Base-by-base conservation (phyloP, 1,140 invertebrate genomes). In the Marisa cornuarietis region DNA sequence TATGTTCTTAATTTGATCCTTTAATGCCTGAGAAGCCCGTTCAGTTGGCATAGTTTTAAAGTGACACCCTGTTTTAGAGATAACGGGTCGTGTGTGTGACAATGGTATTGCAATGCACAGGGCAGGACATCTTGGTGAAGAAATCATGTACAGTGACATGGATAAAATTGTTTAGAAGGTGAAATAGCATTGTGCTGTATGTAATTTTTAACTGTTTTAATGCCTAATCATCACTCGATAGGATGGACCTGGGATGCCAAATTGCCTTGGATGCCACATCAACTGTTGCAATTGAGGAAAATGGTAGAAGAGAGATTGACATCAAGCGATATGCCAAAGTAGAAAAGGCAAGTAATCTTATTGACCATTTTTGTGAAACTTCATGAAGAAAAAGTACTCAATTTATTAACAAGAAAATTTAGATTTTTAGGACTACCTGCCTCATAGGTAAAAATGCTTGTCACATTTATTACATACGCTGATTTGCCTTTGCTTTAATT, bases 311-410 rank as follows among this genome's bases (percentile, higher is more conserved):
- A 82, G 98, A 99, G 91, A 98, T 99, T 87, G 98, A 99, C 90
- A 98, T 99, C 80, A 99, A 99, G 88, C 94, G 97, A 89, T 99
- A 99, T 90, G 98, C 97, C 4, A 98, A 98, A 93, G 95, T 99
- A 61, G 98, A 99, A 90, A 99, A 99, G 91, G 93, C 92, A 84
- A 82, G 78, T 79, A 14, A 24, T 51, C 20, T 22, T 42, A 1
- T 51, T 11, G 54, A 18, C 8, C 26, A 14, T 16, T 63, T 65
- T 42, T 13, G 66, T 68, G 10, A 22, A 68, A 11, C 54, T 58
- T 42, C 31, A 42, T 6, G 31, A 42, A 42, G 31, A 42, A 42
- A 42, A 42, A 42, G 31, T 42, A 42, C 6, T 42, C 31, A 4
- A 4, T 42, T 6, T 42, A 42, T 42, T 42, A 6, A 42, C 31